Base-by-base conservation (phyloP, 1,140 invertebrate genomes). In the Acromyrmex charruanus region DNA sequence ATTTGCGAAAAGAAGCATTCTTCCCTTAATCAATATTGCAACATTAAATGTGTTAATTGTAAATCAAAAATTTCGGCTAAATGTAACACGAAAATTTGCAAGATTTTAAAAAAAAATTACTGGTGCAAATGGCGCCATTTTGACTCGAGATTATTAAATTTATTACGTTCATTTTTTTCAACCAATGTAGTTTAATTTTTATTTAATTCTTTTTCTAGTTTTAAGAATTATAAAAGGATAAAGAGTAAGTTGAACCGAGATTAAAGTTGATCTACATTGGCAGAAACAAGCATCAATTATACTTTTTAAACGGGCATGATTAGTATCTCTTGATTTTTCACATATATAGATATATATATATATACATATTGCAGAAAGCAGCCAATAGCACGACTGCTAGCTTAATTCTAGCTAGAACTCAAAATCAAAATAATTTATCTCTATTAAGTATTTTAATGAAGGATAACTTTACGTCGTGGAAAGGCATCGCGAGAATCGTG, bases 371-470 rank as follows among this genome's bases (percentile, higher is more conserved):
- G 55, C 55, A 74, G 61, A 35, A 85, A 51, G 61, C 79, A 90
- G 55, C 63, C 53, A 53, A 85, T 87, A 77, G 68, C 18, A 72
- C 35, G 86, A 90, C 69, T 90, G 88, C 63, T 90, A 80, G 77
- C 77, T 87, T 79, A 58, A 87, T 85, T 69, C 51, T 71, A 82
- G 79, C 74, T 92, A 88, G 86, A 66, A 89, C 72, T 77, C 72
- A 25, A 65, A 87, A 86, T 88, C 81, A 86, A 89, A 81, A 88
- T 88, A 81, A 92, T 88, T 92, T 88, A 91, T 88, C 68, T 88
- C 39, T 77, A 49, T 81, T 85, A 87, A 88, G 89, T 92, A 88
- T 89, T 89, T 89, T 80, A 86, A 86, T 72, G 77, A 82, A 49
- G 7, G 21, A 6, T 68, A 68, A 53, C 61, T 28, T 61, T 74